These are phyloP conservation scores for Hypotaenidia okinawae DNA, from an alignment of 2,797 vertebrate genomes.

Conservation along the genomic window DNA sequence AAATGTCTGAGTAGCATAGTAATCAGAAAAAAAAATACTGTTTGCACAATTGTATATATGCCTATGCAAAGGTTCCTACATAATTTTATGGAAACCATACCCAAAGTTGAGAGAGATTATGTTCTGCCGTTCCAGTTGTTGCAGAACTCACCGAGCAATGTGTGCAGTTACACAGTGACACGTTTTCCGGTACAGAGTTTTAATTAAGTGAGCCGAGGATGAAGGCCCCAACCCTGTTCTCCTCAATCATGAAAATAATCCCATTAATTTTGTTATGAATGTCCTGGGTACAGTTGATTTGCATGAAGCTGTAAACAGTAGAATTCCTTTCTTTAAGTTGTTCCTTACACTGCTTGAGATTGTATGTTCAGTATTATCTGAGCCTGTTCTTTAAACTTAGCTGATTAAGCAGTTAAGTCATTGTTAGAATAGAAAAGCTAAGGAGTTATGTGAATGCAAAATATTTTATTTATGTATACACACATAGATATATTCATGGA, in stretches of 20 bases:
- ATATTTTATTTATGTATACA: not conserved
- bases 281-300: not conserved
- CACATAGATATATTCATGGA: not conserved
- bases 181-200: not conserved
- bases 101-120: not conserved
- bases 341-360: not conserved
- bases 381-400: not conserved
- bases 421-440: not conserved
- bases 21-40: not conserved
- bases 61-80: conserved; percentile 46
- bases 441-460: not conserved
- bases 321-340: not conserved
- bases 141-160: not conserved
- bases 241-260: not conserved
- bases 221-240: not conserved
- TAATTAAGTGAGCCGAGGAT: not conserved
- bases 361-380: not conserved
- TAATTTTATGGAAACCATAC: not conserved
- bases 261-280: not conserved
- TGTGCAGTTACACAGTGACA: not conserved
- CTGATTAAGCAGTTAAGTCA: not conserved
- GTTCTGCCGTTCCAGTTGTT: not conserved
- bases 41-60: conserved; percentile 57
- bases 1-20: not conserved
- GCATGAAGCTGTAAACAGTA: not conserved